phyloP scores from a whole-genome alignment of 2,888 invertebrate genomes.

The Dastarcus helophoroides region DNA sequence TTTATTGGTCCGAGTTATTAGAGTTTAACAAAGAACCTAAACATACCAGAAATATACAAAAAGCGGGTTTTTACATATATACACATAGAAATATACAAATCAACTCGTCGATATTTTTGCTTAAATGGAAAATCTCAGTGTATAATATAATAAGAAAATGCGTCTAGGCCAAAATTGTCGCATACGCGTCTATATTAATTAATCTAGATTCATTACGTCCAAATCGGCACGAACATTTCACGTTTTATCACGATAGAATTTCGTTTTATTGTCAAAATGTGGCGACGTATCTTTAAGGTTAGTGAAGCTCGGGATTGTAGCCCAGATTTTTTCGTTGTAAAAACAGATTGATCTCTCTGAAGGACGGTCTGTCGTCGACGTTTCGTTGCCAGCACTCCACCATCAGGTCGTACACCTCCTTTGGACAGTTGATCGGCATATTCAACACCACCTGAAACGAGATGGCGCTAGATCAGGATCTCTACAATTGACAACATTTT shows the following conservation, averaged over 20 bases:
- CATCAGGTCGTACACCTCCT: slow-evolving; percentile 79
- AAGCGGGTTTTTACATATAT: too few relatives aligned
- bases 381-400: slow-evolving; percentile 77
- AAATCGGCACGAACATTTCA: background rate
- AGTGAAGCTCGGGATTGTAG: slow-evolving; percentile 34
- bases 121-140: background rate
- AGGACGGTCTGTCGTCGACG: slow-evolving; percentile 64
- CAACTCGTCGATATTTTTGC: too few relatives aligned
- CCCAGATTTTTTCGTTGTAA: slow-evolving; percentile 66
- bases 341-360: slow-evolving; percentile 77
- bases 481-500: too few relatives aligned
- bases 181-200: too few relatives aligned
- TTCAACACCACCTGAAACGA: slow-evolving; percentile 44
- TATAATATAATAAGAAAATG: too few relatives aligned
- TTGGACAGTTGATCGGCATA: slow-evolving; percentile 65
- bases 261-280: slow-evolving; percentile 11
- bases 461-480: background rate
- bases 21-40: too few relatives aligned
- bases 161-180: too few relatives aligned
- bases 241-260: slow-evolving; percentile 7
- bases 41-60: too few relatives aligned
- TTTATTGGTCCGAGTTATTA: too few relatives aligned
- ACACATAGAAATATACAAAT: too few relatives aligned
- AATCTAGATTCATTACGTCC: too few relatives aligned
- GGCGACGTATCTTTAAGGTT: slow-evolving; percentile 16